Evolutionary conservation across 2,888 invertebrate genomes (phyloP).

Genomic region (Nemapogon koenigi): DNA sequence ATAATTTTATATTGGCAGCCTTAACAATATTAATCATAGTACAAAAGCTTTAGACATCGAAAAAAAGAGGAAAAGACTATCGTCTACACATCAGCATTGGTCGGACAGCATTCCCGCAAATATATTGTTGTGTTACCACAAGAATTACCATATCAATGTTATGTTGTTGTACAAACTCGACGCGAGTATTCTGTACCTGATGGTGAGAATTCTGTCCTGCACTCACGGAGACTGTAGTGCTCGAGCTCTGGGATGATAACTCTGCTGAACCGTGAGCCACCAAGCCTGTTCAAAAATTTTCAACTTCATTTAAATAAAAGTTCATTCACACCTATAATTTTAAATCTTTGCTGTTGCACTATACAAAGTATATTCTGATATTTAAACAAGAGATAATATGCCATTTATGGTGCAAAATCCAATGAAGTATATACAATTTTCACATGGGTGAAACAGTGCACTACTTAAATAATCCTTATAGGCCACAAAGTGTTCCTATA

Average conservation of each 20-base stretch:
- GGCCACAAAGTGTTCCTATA: too few species aligned
- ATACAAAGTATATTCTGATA: too few species aligned
- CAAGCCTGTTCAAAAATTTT: conserved; percentile 47
- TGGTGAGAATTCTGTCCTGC: conserved; percentile 43
- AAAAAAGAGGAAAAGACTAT: too few species aligned
- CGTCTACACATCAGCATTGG: conserved; percentile 6
- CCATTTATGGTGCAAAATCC: too few species aligned
- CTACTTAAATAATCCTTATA: too few species aligned
- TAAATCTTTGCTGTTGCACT: too few species aligned
- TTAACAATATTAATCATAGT: background rate
- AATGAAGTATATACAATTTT: too few species aligned
- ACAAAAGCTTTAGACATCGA: background rate
- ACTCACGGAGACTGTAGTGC: conserved; percentile 31
- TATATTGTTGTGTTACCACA: conserved; percentile 40
- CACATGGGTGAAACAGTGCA: too few species aligned
- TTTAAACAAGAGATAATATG: too few species aligned
- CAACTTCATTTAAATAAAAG: too few species aligned
- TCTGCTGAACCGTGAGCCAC: conserved; percentile 58
- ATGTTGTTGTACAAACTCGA: conserved; percentile 64
- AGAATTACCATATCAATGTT: conserved; percentile 63
- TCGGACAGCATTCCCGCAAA: conserved; percentile 41
- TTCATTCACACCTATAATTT: too few species aligned
- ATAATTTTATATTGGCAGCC: too few species aligned
- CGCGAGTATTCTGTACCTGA: conserved; percentile 62
- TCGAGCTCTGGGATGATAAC: conserved; percentile 31